phyloP scores from a whole-genome alignment of 2,888 invertebrate species.

The Agriopis leucophaearia region DNA sequence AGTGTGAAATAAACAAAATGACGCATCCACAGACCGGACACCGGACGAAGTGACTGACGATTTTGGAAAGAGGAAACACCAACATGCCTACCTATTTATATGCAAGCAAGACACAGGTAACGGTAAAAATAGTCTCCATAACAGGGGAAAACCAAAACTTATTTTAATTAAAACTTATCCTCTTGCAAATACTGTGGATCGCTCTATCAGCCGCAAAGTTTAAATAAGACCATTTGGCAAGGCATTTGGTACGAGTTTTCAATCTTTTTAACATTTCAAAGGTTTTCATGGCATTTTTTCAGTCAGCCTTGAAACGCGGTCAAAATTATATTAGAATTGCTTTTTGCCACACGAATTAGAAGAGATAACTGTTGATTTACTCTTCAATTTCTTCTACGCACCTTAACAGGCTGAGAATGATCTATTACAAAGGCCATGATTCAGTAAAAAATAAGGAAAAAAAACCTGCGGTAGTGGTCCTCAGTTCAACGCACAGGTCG shows the following conservation, averaged over 20 bases:
- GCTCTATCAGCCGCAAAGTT: slow-evolving; percentile 25
- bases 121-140: slow-evolving; percentile 25
- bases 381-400: slow-evolving; percentile 31
- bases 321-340: slow-evolving; percentile 21
- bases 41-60: slow-evolving; percentile 57
- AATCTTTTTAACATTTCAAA: slow-evolving; percentile 42
- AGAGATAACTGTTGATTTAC: slow-evolving; percentile 23
- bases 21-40: slow-evolving; percentile 51
- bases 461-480: slow-evolving; percentile 65
- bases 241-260: slow-evolving; percentile 37
- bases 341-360: slow-evolving; percentile 15
- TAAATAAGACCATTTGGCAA: slow-evolving; percentile 34
- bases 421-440: slow-evolving; percentile 53
- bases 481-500: slow-evolving; percentile 83
- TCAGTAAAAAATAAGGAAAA: slow-evolving; percentile 62
- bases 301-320: slow-evolving; percentile 7
- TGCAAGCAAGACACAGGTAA: slow-evolving; percentile 19
- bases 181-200: slow-evolving; percentile 25
- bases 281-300: slow-evolving; percentile 27
- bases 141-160: slow-evolving; percentile 31
- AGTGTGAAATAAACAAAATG: slow-evolving; percentile 41
- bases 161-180: slow-evolving; percentile 39
- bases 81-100: slow-evolving; percentile 28
- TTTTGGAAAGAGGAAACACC: slow-evolving; percentile 62
- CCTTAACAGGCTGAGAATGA: slow-evolving; percentile 32